phyloP scores from a whole-genome alignment of 1,140 invertebrate genomes.

The Platyscapa corneri region DNA sequence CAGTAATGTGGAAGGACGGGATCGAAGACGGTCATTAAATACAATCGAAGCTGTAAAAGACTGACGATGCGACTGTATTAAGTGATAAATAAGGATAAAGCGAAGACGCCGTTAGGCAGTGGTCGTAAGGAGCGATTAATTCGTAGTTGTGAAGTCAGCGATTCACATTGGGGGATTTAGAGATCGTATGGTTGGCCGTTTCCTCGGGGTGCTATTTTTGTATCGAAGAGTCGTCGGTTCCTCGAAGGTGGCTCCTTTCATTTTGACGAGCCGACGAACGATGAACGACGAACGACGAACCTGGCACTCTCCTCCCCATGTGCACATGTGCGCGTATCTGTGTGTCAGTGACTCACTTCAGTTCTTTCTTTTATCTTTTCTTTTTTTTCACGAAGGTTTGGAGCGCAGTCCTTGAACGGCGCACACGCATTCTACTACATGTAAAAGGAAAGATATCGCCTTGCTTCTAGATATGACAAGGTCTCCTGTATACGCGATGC shows the following conservation, averaged over 20 bases:
- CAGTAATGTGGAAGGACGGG: background rate
- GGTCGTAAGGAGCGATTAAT: background rate
- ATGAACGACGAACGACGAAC: too few species aligned
- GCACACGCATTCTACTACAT: background rate
- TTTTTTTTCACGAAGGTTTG: background rate
- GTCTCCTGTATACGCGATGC: background rate
- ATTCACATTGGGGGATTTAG: background rate
- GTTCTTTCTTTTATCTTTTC: background rate
- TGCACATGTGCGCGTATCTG: background rate
- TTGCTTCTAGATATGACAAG: too few species aligned
- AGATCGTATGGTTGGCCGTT: background rate
- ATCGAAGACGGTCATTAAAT: background rate
- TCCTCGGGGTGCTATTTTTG: background rate
- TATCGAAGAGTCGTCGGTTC: background rate
- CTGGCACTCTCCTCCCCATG: background rate
- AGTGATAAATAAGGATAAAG: background rate
- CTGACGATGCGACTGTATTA: background rate
- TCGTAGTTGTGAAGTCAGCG: background rate
- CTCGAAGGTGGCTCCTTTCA: slow-evolving; percentile 31
- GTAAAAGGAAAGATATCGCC: background rate
- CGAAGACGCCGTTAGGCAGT: background rate
- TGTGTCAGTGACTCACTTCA: background rate
- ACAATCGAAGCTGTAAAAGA: background rate
- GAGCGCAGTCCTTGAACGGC: background rate
- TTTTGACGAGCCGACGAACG: slow-evolving; percentile 1